Evolutionary conservation across 2,888 invertebrate genomes (phyloP).

Genomic region (Apodemia mormo): DNA sequence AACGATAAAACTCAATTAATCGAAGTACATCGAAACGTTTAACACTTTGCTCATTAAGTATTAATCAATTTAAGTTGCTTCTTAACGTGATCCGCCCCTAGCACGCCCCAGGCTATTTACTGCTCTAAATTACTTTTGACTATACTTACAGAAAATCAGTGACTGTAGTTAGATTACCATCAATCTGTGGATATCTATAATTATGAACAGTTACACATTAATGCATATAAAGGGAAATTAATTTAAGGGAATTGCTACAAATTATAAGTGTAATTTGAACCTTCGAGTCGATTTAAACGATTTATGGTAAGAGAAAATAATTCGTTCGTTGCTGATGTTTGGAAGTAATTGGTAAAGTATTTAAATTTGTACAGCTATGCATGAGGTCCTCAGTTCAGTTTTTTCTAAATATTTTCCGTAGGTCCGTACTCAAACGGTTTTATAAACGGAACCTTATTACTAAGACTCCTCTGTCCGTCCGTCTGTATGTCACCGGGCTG

Average conservation of each 20-base stretch:
- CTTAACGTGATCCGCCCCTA: slow-evolving; percentile 40
- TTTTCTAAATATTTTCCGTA: too few species aligned
- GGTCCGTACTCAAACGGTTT: too few species aligned
- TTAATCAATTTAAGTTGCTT: slow-evolving; percentile 58
- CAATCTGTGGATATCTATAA: slow-evolving; percentile 29
- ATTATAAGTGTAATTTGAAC: slow-evolving; percentile 9
- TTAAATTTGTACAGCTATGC: neutral
- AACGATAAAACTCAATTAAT: slow-evolving; percentile 40
- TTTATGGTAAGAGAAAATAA: neutral
- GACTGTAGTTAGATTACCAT: slow-evolving; percentile 30
- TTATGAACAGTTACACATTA: slow-evolving; percentile 32
- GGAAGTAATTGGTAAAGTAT: slow-evolving; percentile 3
- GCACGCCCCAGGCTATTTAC: slow-evolving; percentile 44
- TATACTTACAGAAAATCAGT: slow-evolving; percentile 34
- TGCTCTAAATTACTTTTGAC: slow-evolving; percentile 45
- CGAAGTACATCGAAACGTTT: slow-evolving; percentile 48
- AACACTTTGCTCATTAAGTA: slow-evolving; percentile 65
- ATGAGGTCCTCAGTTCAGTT: too few species aligned
- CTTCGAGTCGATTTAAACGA: neutral
- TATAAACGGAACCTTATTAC: too few species aligned
- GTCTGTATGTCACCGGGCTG: too few species aligned
- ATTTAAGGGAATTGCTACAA: slow-evolving; percentile 16
- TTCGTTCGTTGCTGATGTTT: neutral
- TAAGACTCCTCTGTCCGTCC: too few species aligned
- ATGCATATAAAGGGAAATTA: slow-evolving; percentile 5